Conservation (phyloP, 2,113 vertebrate species). For the Oxyruncus cristatus region DNA sequence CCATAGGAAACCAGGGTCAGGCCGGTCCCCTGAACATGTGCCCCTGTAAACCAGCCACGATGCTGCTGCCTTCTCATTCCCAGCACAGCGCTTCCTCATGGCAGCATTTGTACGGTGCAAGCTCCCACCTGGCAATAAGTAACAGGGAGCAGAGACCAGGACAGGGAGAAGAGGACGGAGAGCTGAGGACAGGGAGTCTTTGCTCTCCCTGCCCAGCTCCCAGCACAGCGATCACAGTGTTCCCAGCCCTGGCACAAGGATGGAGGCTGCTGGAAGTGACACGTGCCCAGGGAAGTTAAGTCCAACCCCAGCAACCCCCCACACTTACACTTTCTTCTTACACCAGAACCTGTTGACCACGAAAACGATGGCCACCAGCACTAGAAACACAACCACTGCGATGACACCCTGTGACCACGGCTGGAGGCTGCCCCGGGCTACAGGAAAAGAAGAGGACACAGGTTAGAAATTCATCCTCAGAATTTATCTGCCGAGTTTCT, state of each 20-base stretch:
- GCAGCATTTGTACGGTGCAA: accelerated
- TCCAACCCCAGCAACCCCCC: background rate
- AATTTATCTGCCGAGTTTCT: background rate
- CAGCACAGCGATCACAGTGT: background rate
- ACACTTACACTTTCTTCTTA: slow-evolving; percentile 57
- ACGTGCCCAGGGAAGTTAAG: background rate
- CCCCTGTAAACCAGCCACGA: accelerated
- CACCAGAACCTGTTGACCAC: slow-evolving; percentile 59
- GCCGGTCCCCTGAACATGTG: accelerated
- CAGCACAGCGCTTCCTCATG: background rate
- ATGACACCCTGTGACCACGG: slow-evolving; percentile 51
- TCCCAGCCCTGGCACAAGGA: background rate
- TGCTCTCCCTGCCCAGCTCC: background rate
- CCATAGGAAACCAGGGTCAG: background rate
- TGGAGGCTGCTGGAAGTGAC: background rate
- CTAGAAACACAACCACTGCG: slow-evolving; percentile 37
- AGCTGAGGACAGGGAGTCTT: background rate
- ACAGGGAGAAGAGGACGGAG: background rate
- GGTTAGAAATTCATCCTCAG: background rate
- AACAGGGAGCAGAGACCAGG: background rate
- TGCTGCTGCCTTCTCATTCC: accelerated
- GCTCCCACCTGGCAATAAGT: background rate
- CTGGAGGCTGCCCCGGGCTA: slow-evolving; percentile 43
- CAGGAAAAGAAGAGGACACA: background rate
- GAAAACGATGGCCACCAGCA: slow-evolving; percentile 24